These are phyloP conservation scores for Galagoides demidoff DNA, from an alignment of 2,797 vertebrate genomes.

Conservation along the genomic window DNA sequence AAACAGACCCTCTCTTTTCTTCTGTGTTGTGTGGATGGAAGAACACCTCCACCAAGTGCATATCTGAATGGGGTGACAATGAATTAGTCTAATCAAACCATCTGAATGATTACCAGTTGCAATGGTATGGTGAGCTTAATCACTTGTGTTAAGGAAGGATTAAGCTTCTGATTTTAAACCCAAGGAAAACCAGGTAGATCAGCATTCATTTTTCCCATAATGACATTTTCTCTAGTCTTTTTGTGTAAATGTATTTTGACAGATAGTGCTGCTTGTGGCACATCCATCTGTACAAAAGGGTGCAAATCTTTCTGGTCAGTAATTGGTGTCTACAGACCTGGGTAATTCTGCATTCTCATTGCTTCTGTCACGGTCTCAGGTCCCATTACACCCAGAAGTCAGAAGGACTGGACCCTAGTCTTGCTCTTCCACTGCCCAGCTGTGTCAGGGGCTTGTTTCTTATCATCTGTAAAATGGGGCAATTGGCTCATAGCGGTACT, in stretches of 20 bases:
- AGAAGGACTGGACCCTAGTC: not conserved
- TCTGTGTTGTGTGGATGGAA: not conserved
- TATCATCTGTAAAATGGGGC: not conserved
- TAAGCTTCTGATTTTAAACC: slow-evolving; percentile 62
- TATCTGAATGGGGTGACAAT: slow-evolving; percentile 76
- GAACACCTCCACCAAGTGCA: slow-evolving; percentile 48
- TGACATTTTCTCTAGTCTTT: slow-evolving; percentile 27
- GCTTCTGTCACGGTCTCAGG: not conserved
- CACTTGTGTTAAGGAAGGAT: slow-evolving; percentile 68
- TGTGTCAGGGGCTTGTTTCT: not conserved
- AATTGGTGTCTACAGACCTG: slow-evolving; percentile 24
- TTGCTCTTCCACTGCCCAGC: not conserved
- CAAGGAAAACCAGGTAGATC: slow-evolving; percentile 51
- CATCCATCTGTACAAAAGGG: not conserved
- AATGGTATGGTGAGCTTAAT: slow-evolving; percentile 56
- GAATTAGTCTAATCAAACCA: slow-evolving; percentile 76
- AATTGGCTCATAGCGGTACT: not conserved
- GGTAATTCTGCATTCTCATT: not conserved
- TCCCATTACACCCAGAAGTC: not conserved
- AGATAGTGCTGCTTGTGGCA: not conserved
- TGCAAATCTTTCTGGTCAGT: slow-evolving; percentile 42
- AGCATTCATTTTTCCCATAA: slow-evolving; percentile 56
- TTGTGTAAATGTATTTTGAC: not conserved
- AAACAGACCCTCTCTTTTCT: not conserved
- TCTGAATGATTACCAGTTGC: slow-evolving; percentile 61